Evolutionary conservation across 2,797 vertebrate genomes (phyloP).

Genomic region (Danio albolineatus): DNA sequence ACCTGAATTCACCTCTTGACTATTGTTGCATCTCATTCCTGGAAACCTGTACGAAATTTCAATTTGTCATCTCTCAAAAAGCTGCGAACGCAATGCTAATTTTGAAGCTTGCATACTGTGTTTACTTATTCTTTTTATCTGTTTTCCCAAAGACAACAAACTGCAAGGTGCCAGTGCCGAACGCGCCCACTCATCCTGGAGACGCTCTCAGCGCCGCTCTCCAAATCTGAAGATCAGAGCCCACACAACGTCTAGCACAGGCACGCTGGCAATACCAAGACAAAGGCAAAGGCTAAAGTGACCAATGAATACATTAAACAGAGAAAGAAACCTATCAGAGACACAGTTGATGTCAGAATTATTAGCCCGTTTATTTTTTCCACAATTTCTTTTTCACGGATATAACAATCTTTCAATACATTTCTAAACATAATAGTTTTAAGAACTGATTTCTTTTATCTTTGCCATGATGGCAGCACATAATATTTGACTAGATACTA

Average conservation of each 20-base stretch:
- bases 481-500: too few species aligned
- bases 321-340: background rate
- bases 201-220: slow-evolving; percentile 24
- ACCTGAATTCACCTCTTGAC: background rate
- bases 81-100: slow-evolving; percentile 21
- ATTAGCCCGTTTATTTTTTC: too few species aligned
- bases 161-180: slow-evolving; percentile 23
- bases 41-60: slow-evolving; percentile 24
- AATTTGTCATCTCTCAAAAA: background rate
- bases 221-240: slow-evolving; percentile 39
- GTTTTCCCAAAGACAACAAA: slow-evolving; percentile 41
- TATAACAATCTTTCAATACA: too few species aligned
- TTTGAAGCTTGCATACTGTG: slow-evolving; percentile 26
- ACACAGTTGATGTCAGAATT: too few species aligned
- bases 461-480: too few species aligned
- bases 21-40: slow-evolving; percentile 10
- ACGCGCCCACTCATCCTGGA: slow-evolving; percentile 37
- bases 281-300: slow-evolving; percentile 25
- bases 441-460: too few species aligned
- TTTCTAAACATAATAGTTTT: too few species aligned
- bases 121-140: slow-evolving; percentile 32
- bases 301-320: slow-evolving; percentile 16
- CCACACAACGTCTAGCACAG: slow-evolving; percentile 44
- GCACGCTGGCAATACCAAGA: slow-evolving; percentile 33
- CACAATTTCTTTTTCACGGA: too few species aligned